Evolutionary conservation across 2,797 vertebrate genomes (phyloP).

Genomic region (Cyclopterus lumpus): DNA sequence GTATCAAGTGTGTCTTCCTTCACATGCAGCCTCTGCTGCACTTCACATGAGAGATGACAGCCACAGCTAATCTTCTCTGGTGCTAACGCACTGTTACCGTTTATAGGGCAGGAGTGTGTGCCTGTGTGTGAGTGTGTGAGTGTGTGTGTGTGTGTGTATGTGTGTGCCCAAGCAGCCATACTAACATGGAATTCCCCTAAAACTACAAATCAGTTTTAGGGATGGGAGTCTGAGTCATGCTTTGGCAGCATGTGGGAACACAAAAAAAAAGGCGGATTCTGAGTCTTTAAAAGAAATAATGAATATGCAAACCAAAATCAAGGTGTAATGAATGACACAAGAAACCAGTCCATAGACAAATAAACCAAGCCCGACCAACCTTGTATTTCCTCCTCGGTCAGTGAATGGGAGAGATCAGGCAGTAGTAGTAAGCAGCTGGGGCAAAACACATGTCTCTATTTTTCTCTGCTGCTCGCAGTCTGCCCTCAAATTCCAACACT

Average conservation of each 20-base stretch:
- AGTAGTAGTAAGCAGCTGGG: constrained; percentile 54
- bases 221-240: constrained; percentile 25
- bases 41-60: constrained; percentile 56
- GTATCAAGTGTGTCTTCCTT: constrained; percentile 2
- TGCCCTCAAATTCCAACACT: constrained; percentile 53
- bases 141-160: constrained; percentile 25
- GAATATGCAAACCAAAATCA: background rate
- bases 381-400: constrained; percentile 67
- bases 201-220: constrained; percentile 41
- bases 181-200: constrained; percentile 68
- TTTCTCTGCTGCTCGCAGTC: constrained; percentile 32
- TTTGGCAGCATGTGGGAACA: constrained; percentile 22
- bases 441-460: constrained; percentile 76
- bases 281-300: background rate
- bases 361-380: constrained; percentile 63
- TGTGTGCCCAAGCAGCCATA: constrained; percentile 2
- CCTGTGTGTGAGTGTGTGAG: background rate
- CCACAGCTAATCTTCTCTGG: constrained; percentile 65
- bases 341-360: constrained; percentile 26
- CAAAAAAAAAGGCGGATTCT: constrained; percentile 7
- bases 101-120: constrained; percentile 28
- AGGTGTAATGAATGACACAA: constrained; percentile 16
- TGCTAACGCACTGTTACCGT: constrained; percentile 55
- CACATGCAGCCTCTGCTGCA: constrained; percentile 15
- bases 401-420: constrained; percentile 60